Base-by-base conservation (phyloP, 53 echinoderm and acorn worm species). In the Astropecten irregularis region DNA sequence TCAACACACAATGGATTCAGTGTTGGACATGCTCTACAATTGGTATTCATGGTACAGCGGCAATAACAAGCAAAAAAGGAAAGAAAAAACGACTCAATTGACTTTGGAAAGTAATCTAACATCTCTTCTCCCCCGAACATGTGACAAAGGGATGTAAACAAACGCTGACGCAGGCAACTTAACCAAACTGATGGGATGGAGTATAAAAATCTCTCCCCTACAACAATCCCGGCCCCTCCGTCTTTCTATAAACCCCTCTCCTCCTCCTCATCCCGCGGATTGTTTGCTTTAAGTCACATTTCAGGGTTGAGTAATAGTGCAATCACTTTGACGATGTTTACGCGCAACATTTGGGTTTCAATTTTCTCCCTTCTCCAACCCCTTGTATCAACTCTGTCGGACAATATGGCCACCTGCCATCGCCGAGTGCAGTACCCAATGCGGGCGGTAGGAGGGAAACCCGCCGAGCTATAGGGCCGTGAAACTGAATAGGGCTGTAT, bases 261-360 rank as follows among this genome's bases (percentile, higher is more conserved):
- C 20, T 44, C 9, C 58, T 37, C 55, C 58, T 29, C 54, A 9
- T 13, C 40, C 56, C 39, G n/a, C 40, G 0, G 29, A 27, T 40
- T 76, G 76, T 76, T 76, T 76, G 76, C 40, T 42, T 58, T 57
- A 76, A 76, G 56, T 76, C 76, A 76, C 57, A 76, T 76, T 76
- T 57, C 76, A 38, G 58, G 19, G 40, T 54, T 34, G 73, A 73
- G 73, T 73, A 73, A 73, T 73, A 76, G 76, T 76, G 76, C 76
- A 76, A 76, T 76, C 76, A 57, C 76, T 76, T 76, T 56, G 76
- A 76, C 76, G 56, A 76, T 76, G 76, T 76, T 76, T 56, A 76
- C 76, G 76, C 58, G 56, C 40, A 76, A 76, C 76, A 76, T 76
- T 76, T 76, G 76, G 76, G 76, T 76, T 76, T 76, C 76, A 76